Percentiles rank a stretch among this genome's conserved stretches.
phyloP scores from a whole-genome alignment of 2,113 vertebrate genomes.

The Lonchura striata region DNA sequence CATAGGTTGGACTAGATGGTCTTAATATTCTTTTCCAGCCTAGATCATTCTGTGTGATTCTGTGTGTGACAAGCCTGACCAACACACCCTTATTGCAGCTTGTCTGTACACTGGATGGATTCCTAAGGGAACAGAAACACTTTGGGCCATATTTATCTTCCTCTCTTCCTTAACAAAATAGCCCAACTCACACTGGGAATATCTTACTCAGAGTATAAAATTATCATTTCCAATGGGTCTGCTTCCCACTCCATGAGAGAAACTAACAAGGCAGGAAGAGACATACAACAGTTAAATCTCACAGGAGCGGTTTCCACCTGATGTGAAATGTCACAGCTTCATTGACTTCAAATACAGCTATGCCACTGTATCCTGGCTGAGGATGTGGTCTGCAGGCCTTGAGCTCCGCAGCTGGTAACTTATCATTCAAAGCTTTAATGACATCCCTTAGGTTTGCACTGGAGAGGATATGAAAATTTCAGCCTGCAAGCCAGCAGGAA shows the following conservation, averaged over 20 bases:
- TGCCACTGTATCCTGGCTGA: neutral
- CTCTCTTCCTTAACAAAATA: neutral
- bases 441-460: neutral
- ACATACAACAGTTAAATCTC: neutral
- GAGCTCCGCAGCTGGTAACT: neutral
- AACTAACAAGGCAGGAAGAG: neutral
- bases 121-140: neutral
- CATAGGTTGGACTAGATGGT: neutral
- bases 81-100: neutral
- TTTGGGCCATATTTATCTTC: neutral
- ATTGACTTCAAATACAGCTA: neutral
- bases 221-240: neutral
- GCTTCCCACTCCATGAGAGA: neutral
- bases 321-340: neutral
- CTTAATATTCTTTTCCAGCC: neutral
- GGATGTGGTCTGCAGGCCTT: neutral
- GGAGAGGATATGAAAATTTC: slow-evolving; percentile 8
- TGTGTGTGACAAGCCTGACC: neutral
- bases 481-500: neutral
- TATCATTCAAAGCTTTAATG: neutral
- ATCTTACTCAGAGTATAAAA: neutral
- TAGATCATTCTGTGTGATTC: neutral
- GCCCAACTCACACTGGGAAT: neutral
- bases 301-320: neutral
- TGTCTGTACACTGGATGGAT: neutral